Evolutionary conservation across 2,888 invertebrate genomes (phyloP).

Genomic region (Neoitamus cyanurus): DNA sequence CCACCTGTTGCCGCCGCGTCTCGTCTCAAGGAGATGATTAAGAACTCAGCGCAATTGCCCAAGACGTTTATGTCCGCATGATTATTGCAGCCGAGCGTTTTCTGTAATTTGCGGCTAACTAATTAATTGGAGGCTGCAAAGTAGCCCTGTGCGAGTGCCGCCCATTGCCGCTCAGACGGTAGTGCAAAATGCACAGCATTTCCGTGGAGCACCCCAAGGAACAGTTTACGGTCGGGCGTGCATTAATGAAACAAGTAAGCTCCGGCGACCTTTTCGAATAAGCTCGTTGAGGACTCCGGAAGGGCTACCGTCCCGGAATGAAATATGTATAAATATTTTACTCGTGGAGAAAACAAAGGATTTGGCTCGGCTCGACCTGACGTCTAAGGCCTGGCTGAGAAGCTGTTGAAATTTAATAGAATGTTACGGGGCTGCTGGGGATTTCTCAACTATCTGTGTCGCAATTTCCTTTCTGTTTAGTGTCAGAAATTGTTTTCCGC

Average conservation of each 20-base stretch:
- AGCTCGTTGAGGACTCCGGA: neutral
- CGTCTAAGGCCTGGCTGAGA: neutral
- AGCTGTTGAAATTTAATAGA: slow-evolving; percentile 43
- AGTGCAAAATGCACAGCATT: neutral
- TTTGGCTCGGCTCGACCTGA: neutral
- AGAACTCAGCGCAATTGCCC: neutral
- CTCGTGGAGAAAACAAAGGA: slow-evolving; percentile 42
- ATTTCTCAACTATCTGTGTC: slow-evolving; percentile 37
- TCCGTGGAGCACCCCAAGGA: neutral
- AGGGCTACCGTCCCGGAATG: neutral
- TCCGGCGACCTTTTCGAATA: neutral
- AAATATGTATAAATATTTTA: slow-evolving; percentile 2
- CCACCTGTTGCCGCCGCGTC: slow-evolving; percentile 24
- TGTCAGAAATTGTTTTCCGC: slow-evolving; percentile 37
- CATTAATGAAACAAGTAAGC: neutral
- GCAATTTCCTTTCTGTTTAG: slow-evolving; percentile 43
- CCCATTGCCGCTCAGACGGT: neutral
- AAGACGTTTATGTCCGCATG: neutral
- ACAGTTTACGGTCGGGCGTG: neutral
- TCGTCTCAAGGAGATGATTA: slow-evolving; percentile 27
- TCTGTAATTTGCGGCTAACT: neutral
- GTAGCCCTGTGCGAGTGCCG: neutral
- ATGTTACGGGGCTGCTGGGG: slow-evolving; percentile 35
- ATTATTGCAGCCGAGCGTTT: slow-evolving; percentile 6
- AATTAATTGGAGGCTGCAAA: neutral